Base-by-base conservation (phyloP, 2,888 invertebrate species). In the Eretmocerus hayati region DNA sequence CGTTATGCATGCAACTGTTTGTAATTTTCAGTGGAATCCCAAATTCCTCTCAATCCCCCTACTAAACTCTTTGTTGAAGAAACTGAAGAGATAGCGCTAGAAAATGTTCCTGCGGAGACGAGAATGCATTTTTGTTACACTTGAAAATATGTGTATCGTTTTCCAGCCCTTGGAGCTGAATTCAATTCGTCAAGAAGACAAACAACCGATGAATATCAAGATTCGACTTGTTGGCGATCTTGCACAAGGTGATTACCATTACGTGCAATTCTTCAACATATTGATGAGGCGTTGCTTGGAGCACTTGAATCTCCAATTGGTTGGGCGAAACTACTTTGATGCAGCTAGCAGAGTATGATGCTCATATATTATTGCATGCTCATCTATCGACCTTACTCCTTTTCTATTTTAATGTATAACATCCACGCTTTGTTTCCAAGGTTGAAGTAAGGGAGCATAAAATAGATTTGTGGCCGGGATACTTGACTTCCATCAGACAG, bases 381-480 rank as follows among this genome's bases (percentile, higher is more conserved):
- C 16, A 26, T 46, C 20, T 40, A 36, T 30, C 11, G 33, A 26
- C 26, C 26, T 26, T 9, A 26, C 26, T 26, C 26, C 6, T 26
- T 26, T 26, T 6, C 36, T 33, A 8, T 19, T 37, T 16, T 36
- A 22, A 5, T n/a, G 5, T 40, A n/a, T n/a, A n/a, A n/a, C n/a
- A n/a, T n/a, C 15, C 2, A 38, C 8, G 20, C 61, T n/a, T n/a
- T n/a, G n/a, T n/a, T n/a, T n/a, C n/a, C n/a, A n/a, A 81, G 81
- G 71, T 83, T 41, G 73, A 77, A 23, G 74, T 87, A 0, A 75
- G 74, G 0, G 80, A 85, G 31, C 77, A 75, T 54, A 77, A 74
- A 40, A 62, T 90, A 13, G 83, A 87, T 62, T 67, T 90, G 1
- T 88, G 87, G 87, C 88, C 89, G 0, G 89, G 89, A 0, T 87